Evolutionary conservation across 2,888 invertebrate species (phyloP).

Genomic region (Oligia fasciuncula): DNA sequence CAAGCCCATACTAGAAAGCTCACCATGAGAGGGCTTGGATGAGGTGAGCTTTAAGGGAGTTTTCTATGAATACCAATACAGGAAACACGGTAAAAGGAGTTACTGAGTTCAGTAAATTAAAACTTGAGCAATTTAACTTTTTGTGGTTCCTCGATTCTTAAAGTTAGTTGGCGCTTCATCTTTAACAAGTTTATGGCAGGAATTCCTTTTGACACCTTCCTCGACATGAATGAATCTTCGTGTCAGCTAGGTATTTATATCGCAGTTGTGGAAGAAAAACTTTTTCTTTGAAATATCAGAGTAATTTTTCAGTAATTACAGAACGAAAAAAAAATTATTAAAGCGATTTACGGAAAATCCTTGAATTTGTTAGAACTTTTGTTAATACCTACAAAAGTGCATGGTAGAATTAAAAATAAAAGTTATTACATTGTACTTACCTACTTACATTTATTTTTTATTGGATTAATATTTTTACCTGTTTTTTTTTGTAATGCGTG

Average conservation of each 20-base stretch:
- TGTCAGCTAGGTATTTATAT: slow-evolving; percentile 42
- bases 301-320: neutral
- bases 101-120: slow-evolving; percentile 76
- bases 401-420: neutral
- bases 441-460: neutral
- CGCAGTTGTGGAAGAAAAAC: neutral
- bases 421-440: neutral
- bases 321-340: neutral
- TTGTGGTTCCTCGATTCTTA: slow-evolving; percentile 76
- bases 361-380: neutral
- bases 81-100: slow-evolving; percentile 68
- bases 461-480: neutral
- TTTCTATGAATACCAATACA: slow-evolving; percentile 72
- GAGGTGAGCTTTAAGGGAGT: slow-evolving; percentile 11
- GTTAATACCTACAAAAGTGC: neutral
- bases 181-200: slow-evolving; percentile 69
- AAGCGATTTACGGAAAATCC: neutral
- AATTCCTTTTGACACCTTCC: slow-evolving; percentile 62
- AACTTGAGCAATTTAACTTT: slow-evolving; percentile 87
- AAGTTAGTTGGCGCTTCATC: slow-evolving; percentile 71
- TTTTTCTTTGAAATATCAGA: neutral
- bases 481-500: too few species aligned
- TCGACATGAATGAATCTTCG: slow-evolving; percentile 51
- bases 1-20: too few species aligned
- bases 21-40: too few species aligned